Evolutionary conservation across 2,797 vertebrate species (phyloP).

Genomic region (Psittacula derbiana): DNA sequence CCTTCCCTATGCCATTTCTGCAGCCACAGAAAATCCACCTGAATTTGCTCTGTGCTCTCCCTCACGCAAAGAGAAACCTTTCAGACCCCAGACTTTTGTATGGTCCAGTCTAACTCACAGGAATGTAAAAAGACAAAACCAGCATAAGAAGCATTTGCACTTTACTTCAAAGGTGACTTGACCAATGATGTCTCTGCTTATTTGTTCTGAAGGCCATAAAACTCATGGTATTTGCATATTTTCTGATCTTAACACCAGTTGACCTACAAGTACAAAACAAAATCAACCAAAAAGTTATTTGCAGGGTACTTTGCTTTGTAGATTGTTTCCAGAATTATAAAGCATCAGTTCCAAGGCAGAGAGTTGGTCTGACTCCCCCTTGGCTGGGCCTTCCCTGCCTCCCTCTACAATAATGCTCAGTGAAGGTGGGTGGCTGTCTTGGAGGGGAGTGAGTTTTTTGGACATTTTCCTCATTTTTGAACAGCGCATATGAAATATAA

Average conservation of each 20-base stretch:
- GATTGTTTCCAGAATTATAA: neutral
- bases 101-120: neutral
- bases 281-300: neutral
- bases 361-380: neutral
- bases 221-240: neutral
- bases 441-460: rapidly evolving
- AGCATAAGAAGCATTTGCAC: neutral
- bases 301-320: neutral
- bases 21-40: neutral
- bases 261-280: neutral
- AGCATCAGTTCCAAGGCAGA: neutral
- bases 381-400: neutral
- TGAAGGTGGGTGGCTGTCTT: neutral
- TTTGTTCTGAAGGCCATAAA: neutral
- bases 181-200: neutral
- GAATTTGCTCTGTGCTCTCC: neutral
- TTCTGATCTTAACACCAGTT: neutral
- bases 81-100: neutral
- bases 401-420: neutral
- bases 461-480: neutral
- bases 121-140: neutral
- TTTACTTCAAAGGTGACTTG: neutral
- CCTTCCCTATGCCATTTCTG: neutral
- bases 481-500: neutral
- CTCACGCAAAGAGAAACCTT: neutral